Evolutionary conservation across 2,113 vertebrate species (phyloP), one percentile per base, ranked within the genome.

Genomic region (Strix uralensis): DNA sequence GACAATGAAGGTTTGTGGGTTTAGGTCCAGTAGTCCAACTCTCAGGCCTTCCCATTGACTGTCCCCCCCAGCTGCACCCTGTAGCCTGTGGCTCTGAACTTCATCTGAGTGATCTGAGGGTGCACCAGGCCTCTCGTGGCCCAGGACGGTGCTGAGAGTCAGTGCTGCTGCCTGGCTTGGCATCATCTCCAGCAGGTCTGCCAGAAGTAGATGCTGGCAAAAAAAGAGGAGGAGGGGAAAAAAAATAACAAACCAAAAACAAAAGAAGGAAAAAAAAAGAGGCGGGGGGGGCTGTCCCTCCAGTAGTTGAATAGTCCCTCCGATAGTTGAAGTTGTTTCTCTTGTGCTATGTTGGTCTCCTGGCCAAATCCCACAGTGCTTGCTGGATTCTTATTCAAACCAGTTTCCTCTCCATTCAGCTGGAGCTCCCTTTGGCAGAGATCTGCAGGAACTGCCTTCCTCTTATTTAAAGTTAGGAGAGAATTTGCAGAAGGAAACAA

Each of bases 351-450:
- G 8, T 54, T 90, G 69, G 66, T 86, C 75, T 94, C 15, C 80
- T 66, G 82, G 93, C 81, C 95, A 94, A 88, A 81, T 59, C 86
- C 74, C 92, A 82, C 57, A 55, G 81, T 36, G 52, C 69, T 74
- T 52, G 88, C 49, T 77, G 77, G 83, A 36, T 88, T 93, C 80
- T 77, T 93, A 84, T 61, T 75, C 78, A 84, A 62, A 65, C 73
- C 73, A 69, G 57, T 83, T 94, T 75, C 85, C 90, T 83, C 88
- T 74, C 83, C n/a, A 4, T 94, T 93, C 94, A 86, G 65, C 92
- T 4, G 25, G 30, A 92, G 57, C 81, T 93, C 47, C 46, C 54
- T 58, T 96, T 95, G 91, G 92, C 94, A 92, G 65, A 67, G 42
- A 14, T 46, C 44, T 78, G 74, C 71, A 83, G 88, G 70, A 84